Conservation (phyloP, 1,140 invertebrate species). For the Drosophila kanapiae region DNA sequence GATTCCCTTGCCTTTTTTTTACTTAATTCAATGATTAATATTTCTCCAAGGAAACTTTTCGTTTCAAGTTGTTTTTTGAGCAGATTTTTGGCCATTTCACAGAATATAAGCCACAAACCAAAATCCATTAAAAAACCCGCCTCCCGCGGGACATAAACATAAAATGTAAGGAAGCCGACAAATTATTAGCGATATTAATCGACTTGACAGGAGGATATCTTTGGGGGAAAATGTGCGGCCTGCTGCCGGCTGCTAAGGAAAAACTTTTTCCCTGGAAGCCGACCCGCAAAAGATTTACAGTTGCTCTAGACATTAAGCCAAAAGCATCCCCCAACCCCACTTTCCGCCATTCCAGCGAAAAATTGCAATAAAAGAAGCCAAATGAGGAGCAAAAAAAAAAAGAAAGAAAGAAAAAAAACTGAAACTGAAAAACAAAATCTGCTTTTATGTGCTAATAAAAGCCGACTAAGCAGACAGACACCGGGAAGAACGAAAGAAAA, state of each 20-base stretch:
- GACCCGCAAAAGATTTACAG: slow-evolving; percentile 14
- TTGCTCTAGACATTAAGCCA: slow-evolving; percentile 32
- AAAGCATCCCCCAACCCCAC: neutral
- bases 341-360: slow-evolving; percentile 26
- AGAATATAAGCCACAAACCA: slow-evolving; percentile 9
- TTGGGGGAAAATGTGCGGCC: slow-evolving; percentile 5
- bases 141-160: slow-evolving; percentile 19
- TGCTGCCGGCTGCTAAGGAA: slow-evolving; percentile 3
- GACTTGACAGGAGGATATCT: slow-evolving; percentile 24
- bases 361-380: slow-evolving; percentile 46
- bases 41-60: neutral
- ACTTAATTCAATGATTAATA: neutral
- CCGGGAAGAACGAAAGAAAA: slow-evolving; percentile 9
- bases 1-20: neutral
- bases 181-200: slow-evolving; percentile 49
- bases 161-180: slow-evolving; percentile 30
- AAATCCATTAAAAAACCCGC: slow-evolving; percentile 21
- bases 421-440: slow-evolving; percentile 40
- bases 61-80: neutral
- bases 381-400: slow-evolving; percentile 5
- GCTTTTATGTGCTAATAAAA: slow-evolving; percentile 62
- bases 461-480: slow-evolving; percentile 18
- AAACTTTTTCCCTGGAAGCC: slow-evolving; percentile 27
- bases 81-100: slow-evolving; percentile 10
- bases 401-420: neutral